Percentiles rank a stretch among this genome's conserved stretches.
These are phyloP conservation scores for Drosophila diplacantha DNA, from an alignment of 2,888 invertebrate genomes.

Conservation along the genomic window DNA sequence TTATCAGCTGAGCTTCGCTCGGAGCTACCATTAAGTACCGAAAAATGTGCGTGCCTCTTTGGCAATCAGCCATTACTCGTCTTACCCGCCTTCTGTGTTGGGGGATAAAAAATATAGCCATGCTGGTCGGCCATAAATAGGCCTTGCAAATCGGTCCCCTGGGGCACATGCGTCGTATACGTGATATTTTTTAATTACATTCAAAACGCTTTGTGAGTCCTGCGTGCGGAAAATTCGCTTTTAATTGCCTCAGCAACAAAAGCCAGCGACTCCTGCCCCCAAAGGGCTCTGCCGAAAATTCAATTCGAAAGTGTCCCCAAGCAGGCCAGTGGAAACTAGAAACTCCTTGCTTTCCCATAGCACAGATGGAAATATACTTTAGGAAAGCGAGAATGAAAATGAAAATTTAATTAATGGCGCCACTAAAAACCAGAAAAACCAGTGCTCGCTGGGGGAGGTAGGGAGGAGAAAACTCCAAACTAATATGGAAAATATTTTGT, in stretches of 20 bases:
- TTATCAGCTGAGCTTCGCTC: slow-evolving; percentile 1
- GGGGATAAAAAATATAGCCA: slow-evolving; percentile 42
- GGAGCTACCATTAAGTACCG: slow-evolving; percentile 12
- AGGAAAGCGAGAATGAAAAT: slow-evolving; percentile 44
- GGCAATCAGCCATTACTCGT: slow-evolving; percentile 43
- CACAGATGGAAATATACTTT: slow-evolving; percentile 30
- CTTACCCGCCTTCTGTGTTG: no score
- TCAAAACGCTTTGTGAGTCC: slow-evolving; percentile 44
- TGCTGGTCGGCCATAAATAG: slow-evolving; percentile 56
- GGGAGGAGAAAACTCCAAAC: slow-evolving; percentile 39
- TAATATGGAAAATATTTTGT: slow-evolving; percentile 59
- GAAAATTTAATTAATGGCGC: slow-evolving; percentile 60
- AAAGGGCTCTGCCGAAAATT: slow-evolving; percentile 14
- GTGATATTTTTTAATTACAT: slow-evolving; percentile 69
- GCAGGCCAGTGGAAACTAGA: slow-evolving; percentile 29
- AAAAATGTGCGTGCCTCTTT: slow-evolving; percentile 39
- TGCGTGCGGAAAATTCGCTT: slow-evolving; percentile 53
- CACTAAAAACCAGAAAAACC: slow-evolving; percentile 35
- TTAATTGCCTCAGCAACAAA: slow-evolving; percentile 49
- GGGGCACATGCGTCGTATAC: slow-evolving; percentile 65
- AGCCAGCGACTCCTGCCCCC: neutral
- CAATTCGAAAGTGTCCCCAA: slow-evolving; percentile 25
- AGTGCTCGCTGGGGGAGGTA: slow-evolving; percentile 12
- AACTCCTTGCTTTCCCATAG: slow-evolving; percentile 16
- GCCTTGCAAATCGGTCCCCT: slow-evolving; percentile 57